Evolutionary conservation across 2,113 vertebrate genomes (phyloP), one percentile per base, ranked within the genome.

Genomic region (Macrotus californicus): DNA sequence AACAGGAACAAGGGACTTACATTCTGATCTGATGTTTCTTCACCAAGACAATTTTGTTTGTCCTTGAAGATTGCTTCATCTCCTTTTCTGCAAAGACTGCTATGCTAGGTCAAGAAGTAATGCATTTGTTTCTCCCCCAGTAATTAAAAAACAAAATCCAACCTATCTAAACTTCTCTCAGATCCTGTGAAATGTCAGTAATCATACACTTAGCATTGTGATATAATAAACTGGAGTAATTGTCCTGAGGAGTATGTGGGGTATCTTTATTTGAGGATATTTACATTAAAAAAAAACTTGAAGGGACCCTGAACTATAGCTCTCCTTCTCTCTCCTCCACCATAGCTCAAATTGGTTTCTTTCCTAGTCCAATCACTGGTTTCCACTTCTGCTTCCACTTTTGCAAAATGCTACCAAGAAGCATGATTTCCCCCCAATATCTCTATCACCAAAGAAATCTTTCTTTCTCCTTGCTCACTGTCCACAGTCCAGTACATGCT

Each of bases 11-110:
- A 97, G 96, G 81, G 96, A 98, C 97, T 97, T 97, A 94, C 72
- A 97, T 97, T 98, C 96, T 97, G 77, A 95, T 95, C 50, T 96
- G 97, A 97, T 95, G 97, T 97, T 97, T 98, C 94, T 97, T 98
- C 97, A 96, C 64, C 50, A 91, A 93, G 69, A 87, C 83, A 94
- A 96, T 97, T 96, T 88, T 93, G 56, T 92, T 96, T 95, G 36
- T 3, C 91, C 31, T 87, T 97, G 29, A 86, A 91, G 66, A 91
- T 64, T 34, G 14, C 6, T 84, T 89, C 96, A 80, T 93, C 54
- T 18, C 7, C 29, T 48, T 94, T 77, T 52, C 43, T 92, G 15
- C 19, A 91, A 79, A 97, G 72, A 50, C 41, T 75, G 5, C 85
- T 94, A 14, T 70, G 14, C 26, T n/a, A 16, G 43, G 76, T 92